phyloP scores from a whole-genome alignment of 2,888 invertebrate species.

The Fragum whitleyi region DNA sequence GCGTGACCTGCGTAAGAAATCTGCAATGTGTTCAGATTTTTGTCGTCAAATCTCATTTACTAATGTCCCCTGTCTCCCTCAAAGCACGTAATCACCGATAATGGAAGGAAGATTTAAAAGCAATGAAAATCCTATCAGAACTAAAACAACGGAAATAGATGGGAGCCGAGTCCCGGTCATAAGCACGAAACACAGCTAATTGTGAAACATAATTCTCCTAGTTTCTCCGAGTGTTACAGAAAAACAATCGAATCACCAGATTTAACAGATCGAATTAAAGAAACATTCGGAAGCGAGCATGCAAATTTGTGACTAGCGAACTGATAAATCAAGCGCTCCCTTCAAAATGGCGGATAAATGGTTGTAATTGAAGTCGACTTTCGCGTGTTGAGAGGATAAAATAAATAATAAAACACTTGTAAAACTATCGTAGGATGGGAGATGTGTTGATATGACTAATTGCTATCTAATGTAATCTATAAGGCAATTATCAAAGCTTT shows the following conservation, averaged over 20 bases:
- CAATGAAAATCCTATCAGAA: slow-evolving; percentile 64
- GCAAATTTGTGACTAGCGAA: slow-evolving; percentile 55
- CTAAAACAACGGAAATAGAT: slow-evolving; percentile 61
- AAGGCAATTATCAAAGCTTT: slow-evolving; percentile 15
- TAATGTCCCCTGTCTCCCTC: not conserved
- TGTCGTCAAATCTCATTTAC: not conserved
- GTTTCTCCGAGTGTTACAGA: slow-evolving; percentile 44
- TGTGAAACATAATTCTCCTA: slow-evolving; percentile 61
- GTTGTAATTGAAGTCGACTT: slow-evolving; percentile 50
- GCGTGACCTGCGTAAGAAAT: no score
- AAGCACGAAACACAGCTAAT: slow-evolving; percentile 60
- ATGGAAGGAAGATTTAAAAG: slow-evolving; percentile 67
- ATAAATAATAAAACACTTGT: slow-evolving; percentile 48
- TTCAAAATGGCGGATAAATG: slow-evolving; percentile 59
- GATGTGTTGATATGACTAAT: slow-evolving; percentile 45
- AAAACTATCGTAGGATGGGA: slow-evolving; percentile 38
- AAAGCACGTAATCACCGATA: slow-evolving; percentile 53
- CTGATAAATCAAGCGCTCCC: slow-evolving; percentile 63
- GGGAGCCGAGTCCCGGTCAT: slow-evolving; percentile 53
- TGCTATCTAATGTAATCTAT: slow-evolving; percentile 37
- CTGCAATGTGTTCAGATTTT: no score
- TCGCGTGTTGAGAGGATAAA: slow-evolving; percentile 53
- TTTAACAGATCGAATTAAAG: slow-evolving; percentile 58
- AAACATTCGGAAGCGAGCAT: slow-evolving; percentile 55
- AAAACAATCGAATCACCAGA: slow-evolving; percentile 45